Evolutionary conservation across 2,113 vertebrate species (phyloP).

Genomic region (Pyrgilauda ruficollis): DNA sequence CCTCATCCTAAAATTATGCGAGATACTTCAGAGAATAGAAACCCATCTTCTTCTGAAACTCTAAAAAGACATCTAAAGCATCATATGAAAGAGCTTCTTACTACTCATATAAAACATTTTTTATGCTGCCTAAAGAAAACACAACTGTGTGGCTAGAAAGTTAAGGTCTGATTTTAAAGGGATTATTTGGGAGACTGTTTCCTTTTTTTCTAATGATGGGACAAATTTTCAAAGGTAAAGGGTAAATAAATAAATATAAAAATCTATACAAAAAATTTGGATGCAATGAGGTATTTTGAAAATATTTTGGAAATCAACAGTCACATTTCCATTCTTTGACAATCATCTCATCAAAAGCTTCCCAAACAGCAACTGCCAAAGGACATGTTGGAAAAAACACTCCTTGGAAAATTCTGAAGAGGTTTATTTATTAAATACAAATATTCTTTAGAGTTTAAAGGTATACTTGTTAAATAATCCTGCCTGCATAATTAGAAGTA

Average conservation of each 20-base stretch:
- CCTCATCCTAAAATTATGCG: not conserved
- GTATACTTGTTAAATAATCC: not conserved
- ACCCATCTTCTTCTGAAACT: not conserved
- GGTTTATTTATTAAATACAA: not conserved
- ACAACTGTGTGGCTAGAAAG: not conserved
- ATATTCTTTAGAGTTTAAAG: not conserved
- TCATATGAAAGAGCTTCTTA: not conserved
- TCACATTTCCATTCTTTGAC: not conserved
- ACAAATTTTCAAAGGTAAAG: not conserved
- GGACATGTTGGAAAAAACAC: not conserved
- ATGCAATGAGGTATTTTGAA: not conserved
- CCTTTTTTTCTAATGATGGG: not conserved
- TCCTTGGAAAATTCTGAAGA: conserved; percentile 17
- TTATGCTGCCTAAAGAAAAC: not conserved
- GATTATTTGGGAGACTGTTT: not conserved
- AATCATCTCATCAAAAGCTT: not conserved
- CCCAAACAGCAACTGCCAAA: conserved; percentile 16
- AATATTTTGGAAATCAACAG: not conserved
- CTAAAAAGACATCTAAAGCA: not conserved
- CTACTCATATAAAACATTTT: not conserved
- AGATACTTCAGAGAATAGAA: not conserved
- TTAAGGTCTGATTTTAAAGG: not conserved
- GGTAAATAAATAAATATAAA: not conserved
- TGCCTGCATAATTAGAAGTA: not conserved
- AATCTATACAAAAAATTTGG: not conserved